Conservation (phyloP, 1,140 invertebrate species). For the Phocides pigmalion region DNA sequence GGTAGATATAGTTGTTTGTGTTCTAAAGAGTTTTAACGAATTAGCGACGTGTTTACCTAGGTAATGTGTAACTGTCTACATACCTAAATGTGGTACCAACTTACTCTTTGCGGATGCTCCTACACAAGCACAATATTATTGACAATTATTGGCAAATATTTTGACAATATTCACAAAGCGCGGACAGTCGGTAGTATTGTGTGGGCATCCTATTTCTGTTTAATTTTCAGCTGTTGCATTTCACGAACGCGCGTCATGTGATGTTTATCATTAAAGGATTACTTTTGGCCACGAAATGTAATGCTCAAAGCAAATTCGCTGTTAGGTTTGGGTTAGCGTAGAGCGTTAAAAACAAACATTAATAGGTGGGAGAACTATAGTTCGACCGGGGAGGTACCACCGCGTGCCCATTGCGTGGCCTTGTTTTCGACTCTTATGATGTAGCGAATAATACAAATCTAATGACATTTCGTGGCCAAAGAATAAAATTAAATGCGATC, state of each 20-base stretch:
- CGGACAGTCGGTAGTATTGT: too few relatives aligned
- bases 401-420: too few relatives aligned
- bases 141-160: background rate
- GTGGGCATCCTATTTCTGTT: background rate
- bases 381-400: too few relatives aligned
- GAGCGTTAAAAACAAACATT: too few relatives aligned
- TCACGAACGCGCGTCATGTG: background rate
- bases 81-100: conserved; percentile 45
- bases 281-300: too few relatives aligned
- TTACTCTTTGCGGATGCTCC: conserved; percentile 1
- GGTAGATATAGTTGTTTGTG: conserved; percentile 77
- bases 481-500: background rate
- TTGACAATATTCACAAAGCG: background rate
- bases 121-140: background rate
- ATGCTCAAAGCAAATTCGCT: too few relatives aligned
- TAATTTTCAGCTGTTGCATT: conserved; percentile 12
- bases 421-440: too few relatives aligned
- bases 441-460: too few relatives aligned
- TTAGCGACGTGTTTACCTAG: conserved; percentile 50
- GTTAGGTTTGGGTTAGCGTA: too few relatives aligned
- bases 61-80: conserved; percentile 51
- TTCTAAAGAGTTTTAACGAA: conserved; percentile 69
- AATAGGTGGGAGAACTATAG: too few relatives aligned
- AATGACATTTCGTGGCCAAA: too few relatives aligned
- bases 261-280: background rate